Conservation (phyloP, 2,888 invertebrate genomes). For the Malachius bipustulatus region DNA sequence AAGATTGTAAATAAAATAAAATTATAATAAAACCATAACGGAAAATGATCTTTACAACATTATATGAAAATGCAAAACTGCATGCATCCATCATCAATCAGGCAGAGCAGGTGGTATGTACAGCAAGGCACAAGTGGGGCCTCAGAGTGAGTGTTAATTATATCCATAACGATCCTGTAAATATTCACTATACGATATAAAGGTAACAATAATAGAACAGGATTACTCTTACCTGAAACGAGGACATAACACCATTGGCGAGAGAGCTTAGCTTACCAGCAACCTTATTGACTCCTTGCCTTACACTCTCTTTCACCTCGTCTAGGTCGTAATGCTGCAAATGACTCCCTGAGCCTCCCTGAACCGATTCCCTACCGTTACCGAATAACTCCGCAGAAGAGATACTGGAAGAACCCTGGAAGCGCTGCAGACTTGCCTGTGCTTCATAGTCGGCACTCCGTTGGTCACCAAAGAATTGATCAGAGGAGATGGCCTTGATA, state of each 20-base stretch:
- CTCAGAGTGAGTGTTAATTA: too few relatives aligned
- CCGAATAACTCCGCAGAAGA: slow-evolving; percentile 92
- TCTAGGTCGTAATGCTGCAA: slow-evolving; percentile 71
- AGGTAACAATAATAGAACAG: background rate
- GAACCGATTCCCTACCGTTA: slow-evolving; percentile 30
- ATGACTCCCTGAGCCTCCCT: slow-evolving; percentile 21
- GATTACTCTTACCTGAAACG: slow-evolving; percentile 70
- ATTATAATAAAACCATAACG: too few relatives aligned
- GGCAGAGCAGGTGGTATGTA: too few relatives aligned
- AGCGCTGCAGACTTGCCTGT: slow-evolving; percentile 52
- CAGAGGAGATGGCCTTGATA: slow-evolving; percentile 98
- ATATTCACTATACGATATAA: slow-evolving; percentile 5
- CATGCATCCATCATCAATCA: too few relatives aligned
- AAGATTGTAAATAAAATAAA: too few relatives aligned
- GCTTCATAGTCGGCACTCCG: slow-evolving; percentile 44
- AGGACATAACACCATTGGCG: slow-evolving; percentile 88
- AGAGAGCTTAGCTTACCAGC: slow-evolving; percentile 92
- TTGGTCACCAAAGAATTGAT: slow-evolving; percentile 84
- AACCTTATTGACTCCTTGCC: slow-evolving; percentile 92
- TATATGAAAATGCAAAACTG: too few relatives aligned
- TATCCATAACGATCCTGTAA: background rate
- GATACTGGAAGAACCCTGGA: slow-evolving; percentile 90
- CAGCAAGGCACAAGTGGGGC: too few relatives aligned
- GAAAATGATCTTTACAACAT: too few relatives aligned
- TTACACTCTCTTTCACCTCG: slow-evolving; percentile 94